Evolutionary conservation across 2,113 vertebrate genomes (phyloP).

Genomic region (Colius striatus): DNA sequence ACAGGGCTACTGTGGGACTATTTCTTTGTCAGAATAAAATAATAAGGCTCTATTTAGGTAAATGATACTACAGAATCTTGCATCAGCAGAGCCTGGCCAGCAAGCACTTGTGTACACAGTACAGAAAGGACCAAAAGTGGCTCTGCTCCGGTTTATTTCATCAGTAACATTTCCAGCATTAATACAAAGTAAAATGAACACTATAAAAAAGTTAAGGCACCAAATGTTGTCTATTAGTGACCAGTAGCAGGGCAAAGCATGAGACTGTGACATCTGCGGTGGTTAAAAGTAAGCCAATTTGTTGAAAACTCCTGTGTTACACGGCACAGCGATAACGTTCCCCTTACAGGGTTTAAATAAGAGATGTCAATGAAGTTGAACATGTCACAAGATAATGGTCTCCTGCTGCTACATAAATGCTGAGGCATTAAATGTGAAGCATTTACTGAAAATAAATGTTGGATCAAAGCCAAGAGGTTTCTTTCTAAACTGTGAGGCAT

Average conservation of each 20-base stretch:
- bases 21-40: slow-evolving; percentile 33
- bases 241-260: neutral
- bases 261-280: neutral
- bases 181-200: neutral
- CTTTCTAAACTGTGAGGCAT: slow-evolving; percentile 13
- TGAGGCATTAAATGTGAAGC: slow-evolving; percentile 32
- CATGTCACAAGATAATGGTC: slow-evolving; percentile 31
- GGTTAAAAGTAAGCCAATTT: slow-evolving; percentile 13
- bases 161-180: neutral
- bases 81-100: neutral
- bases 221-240: neutral
- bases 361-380: neutral
- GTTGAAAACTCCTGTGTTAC: neutral
- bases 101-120: neutral
- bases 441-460: slow-evolving; percentile 29
- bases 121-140: neutral
- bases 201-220: neutral
- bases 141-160: slow-evolving; percentile 1
- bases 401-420: slow-evolving; percentile 28
- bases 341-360: slow-evolving; percentile 2
- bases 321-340: neutral
- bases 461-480: slow-evolving; percentile 27
- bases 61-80: neutral
- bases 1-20: neutral
- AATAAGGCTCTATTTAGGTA: slow-evolving; percentile 38